Percentiles rank a stretch among this genome's conserved stretches.
These are phyloP conservation scores for Oreotragus oreotragus DNA, from an alignment of 2,113 vertebrate species.

Conservation along the genomic window DNA sequence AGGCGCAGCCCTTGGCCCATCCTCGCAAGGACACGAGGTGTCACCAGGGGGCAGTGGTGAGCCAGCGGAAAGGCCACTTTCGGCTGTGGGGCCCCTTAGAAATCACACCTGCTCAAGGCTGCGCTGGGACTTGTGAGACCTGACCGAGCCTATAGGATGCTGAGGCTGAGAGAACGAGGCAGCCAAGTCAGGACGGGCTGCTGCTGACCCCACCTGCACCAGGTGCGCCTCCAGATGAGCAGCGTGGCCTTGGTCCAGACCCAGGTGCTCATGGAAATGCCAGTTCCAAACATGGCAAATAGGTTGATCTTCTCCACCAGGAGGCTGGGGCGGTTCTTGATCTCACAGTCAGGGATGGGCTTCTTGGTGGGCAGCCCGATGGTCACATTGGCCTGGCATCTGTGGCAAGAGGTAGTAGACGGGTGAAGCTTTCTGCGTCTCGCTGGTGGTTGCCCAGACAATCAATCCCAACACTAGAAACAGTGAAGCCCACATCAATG, in stretches of 20 bases:
- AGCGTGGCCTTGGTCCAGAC: constrained; percentile 99
- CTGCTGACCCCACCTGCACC: constrained; percentile 88
- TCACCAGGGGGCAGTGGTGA: constrained; percentile 53
- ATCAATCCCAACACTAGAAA: background rate
- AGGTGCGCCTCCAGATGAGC: constrained; percentile 98
- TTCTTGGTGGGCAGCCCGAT: constrained; percentile 96
- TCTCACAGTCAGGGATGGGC: constrained; percentile 93
- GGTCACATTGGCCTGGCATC: constrained; percentile 97
- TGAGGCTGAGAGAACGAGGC: background rate
- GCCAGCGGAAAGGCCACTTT: background rate
- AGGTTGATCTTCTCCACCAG: constrained; percentile 99
- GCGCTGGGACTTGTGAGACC: background rate
- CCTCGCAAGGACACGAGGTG: background rate
- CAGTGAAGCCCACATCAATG: background rate
- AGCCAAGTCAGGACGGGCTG: background rate
- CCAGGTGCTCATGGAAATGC: constrained; percentile 99
- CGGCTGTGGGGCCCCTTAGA: background rate
- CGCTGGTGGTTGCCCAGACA: background rate
- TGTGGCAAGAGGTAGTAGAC: constrained; percentile 39
- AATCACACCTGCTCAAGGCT: background rate
- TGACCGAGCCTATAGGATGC: background rate
- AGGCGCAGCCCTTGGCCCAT: background rate
- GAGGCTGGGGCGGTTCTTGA: constrained; percentile 96
- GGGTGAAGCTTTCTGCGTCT: background rate
- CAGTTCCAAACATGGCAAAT: constrained; percentile 99